Base-by-base conservation (phyloP, 92 coral and sea anemone genomes). In the Phenganax marumi region DNA sequence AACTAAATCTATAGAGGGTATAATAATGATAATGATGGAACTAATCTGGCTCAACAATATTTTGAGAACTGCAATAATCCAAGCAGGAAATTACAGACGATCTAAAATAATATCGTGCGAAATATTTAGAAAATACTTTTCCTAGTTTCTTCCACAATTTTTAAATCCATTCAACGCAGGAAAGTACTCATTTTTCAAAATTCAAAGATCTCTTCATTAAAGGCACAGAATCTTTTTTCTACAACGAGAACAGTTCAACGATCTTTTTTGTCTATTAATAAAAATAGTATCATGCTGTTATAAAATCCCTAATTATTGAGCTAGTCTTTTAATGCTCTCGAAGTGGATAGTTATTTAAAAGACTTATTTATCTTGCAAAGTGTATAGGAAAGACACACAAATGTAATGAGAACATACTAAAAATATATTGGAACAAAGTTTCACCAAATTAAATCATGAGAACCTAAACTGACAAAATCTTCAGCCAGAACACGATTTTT, bases 31-130 rank as follows among this genome's bases (percentile, higher is more conserved):
- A 12, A 54, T 52, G 80, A 75, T 75, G 9, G 43, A 1, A 53
- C 70, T 78, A 78, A 78, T 78, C 83, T 71, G 58, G 47, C 73
- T 78, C 66, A 3, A 46, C 47, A 61, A 11, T 62, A 78, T 78
- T 62, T 58, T 78, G 58, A 62, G 72, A 47, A 57, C 56, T 43
- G 73, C 52, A 78, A 78, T 78, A 46, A 66, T 66, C 72, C 50
- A 14, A 4, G 33, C 73, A 61, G 83, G 83, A 78, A 78, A 78
- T 78, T 46, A 62, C 17, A 12, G 46, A 62, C n/a, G 58, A 61
- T 66, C 43, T 33, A 33, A 72, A 50, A 16, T 50, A 55, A 62
- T 50, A 78, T 65, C 73, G 83, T 78, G 83, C 61, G 83, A 78
- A 61, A 57, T 10, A 13, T 55, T 48, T 22, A 72, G 50, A 48